Base-by-base conservation (phyloP, 2,113 vertebrate genomes). In the Zosterops pallidus region DNA sequence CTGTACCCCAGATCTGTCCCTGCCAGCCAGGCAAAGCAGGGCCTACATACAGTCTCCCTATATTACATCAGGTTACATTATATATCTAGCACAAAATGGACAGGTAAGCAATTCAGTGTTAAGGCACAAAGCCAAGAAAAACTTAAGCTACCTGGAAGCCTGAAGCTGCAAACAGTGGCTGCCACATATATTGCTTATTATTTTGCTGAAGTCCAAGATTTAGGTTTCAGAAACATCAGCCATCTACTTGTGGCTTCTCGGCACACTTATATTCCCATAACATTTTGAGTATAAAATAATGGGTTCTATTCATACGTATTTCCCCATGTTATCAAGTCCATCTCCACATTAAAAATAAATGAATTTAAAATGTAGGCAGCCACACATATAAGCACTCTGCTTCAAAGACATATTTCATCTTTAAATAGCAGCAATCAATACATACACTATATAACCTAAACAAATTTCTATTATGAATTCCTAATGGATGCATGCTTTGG, bases 401-500 rank as follows among this genome's bases (percentile, higher is more conserved):
- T 92, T 86, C 92, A 89, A 91, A 97, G 80, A 65, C 81, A 79
- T 95, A 75, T 33, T 94, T 96, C 69, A 95, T 89, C 81, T 89
- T 96, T 96, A 94, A 97, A 96, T 80, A 95, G 89, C 90, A 97
- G 83, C 67, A 95, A 95, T 83, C 82, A 59, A 96, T 87, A 96
- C 60, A 77, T 39, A 79, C 19, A 63, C 84, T 49, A 86, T 90
- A 92, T n/a, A 94, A 94, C 84, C 79, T 92, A 94, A 97, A 96
- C 82, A 97, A 95, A 97, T 97, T 95, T 91, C 69, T 83, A 94
- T 96, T 97, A 96, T 82, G 83, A 92, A 94, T 94, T 77, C 74
- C 83, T 97, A 97, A 97, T 93, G 81, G 85, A 96, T 76, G 53
- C 41, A 86, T 80, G 70, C 71, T 96, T 93, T 87, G 95, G 68